Evolutionary conservation across 2,888 invertebrate species (phyloP).

Genomic region (Coremacera marginata): DNA sequence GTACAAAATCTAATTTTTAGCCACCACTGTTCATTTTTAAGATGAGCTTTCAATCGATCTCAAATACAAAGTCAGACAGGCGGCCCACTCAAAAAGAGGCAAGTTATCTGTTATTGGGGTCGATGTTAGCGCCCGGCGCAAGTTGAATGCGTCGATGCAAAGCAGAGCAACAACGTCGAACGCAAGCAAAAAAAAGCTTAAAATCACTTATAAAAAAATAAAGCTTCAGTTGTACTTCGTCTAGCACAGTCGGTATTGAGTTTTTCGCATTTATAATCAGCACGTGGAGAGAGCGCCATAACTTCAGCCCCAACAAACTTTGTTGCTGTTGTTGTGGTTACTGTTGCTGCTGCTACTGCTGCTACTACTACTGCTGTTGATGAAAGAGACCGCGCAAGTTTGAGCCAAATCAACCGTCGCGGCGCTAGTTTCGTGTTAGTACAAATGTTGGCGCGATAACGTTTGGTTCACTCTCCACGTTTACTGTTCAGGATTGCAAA

Average conservation of each 20-base stretch:
- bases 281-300: neutral
- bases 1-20: neutral
- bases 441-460: slow-evolving; percentile 30
- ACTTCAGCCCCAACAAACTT: neutral
- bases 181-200: neutral
- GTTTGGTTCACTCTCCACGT: slow-evolving; percentile 17
- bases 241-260: neutral
- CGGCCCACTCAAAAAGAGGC: neutral
- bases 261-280: neutral
- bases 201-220: neutral
- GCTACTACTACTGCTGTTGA: neutral
- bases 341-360: neutral
- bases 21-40: neutral
- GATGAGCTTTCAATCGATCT: neutral
- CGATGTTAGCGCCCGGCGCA: neutral
- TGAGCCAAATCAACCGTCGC: slow-evolving; percentile 5
- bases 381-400: neutral
- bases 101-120: neutral
- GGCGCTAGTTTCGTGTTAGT: slow-evolving; percentile 19
- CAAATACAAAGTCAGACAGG: neutral
- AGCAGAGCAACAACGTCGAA: neutral
- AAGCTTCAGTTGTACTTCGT: neutral
- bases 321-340: neutral
- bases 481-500: neutral
- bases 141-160: neutral